phyloP scores from a whole-genome alignment of 2,113 vertebrate species.

The Ammospiza caudacuta region DNA sequence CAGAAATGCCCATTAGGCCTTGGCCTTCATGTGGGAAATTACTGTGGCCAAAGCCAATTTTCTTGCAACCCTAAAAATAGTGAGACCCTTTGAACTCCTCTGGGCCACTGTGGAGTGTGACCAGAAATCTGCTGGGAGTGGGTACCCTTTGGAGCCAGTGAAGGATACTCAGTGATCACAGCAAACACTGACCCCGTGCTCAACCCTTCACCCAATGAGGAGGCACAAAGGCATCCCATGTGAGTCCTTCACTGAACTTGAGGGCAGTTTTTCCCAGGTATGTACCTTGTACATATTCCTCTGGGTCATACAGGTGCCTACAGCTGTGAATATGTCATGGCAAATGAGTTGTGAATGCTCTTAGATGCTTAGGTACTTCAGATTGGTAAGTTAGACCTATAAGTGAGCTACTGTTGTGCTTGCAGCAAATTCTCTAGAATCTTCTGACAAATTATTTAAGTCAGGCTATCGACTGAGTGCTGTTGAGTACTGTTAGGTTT shows the following conservation, averaged over 20 bases:
- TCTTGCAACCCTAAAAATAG: not conserved
- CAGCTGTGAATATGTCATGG: not conserved
- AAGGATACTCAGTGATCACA: rapidly evolving
- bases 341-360: not conserved
- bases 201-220: not conserved
- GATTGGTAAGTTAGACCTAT: not conserved
- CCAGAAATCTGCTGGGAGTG: not conserved
- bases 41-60: not conserved
- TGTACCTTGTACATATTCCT: not conserved
- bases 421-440: not conserved
- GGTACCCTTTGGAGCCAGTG: rapidly evolving
- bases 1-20: not conserved
- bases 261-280: not conserved
- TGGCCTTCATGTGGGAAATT: not conserved
- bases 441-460: not conserved
- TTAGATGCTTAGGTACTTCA: not conserved
- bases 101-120: no score
- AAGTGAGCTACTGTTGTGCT: not conserved
- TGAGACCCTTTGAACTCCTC: not conserved
- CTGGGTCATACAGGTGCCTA: not conserved
- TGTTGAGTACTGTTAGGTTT: not conserved
- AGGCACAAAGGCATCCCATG: no score
- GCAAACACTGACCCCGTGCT: rapidly evolving
- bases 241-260: not conserved
- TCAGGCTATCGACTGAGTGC: not conserved